phyloP scores from a whole-genome alignment of 2,888 invertebrate genomes.

The Dryobota labecula region DNA sequence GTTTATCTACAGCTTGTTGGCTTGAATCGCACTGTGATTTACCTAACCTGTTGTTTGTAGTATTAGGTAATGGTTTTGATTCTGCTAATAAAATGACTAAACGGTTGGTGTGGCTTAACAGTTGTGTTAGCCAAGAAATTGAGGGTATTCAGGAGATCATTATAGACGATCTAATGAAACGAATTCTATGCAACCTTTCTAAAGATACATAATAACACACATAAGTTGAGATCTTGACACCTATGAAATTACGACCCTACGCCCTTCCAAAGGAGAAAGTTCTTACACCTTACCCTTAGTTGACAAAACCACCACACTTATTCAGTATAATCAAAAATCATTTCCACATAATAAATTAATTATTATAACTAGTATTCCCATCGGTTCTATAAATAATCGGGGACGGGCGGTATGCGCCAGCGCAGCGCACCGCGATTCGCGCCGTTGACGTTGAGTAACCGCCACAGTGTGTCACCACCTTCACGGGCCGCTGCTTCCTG shows the following conservation, averaged over 20 bases:
- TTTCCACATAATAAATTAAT: conserved; percentile 38
- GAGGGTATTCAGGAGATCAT: background rate
- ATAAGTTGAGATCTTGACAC: background rate
- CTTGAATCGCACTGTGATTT: conserved; percentile 64
- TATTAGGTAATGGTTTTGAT: conserved; percentile 30
- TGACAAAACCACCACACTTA: background rate
- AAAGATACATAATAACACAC: background rate
- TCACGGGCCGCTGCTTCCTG: conserved; percentile 75
- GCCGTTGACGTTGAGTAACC: conserved; percentile 75
- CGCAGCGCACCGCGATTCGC: conserved; percentile 61
- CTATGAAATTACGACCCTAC: background rate
- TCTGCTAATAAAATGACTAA: conserved; percentile 17
- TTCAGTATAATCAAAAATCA: background rate
- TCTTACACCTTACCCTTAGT: background rate
- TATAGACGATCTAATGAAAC: background rate
- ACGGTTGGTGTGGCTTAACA: background rate
- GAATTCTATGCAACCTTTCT: background rate
- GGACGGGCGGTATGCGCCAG: conserved; percentile 60
- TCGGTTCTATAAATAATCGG: conserved; percentile 65
- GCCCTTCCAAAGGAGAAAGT: background rate
- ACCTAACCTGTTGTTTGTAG: conserved; percentile 57
- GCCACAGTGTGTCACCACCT: conserved; percentile 78
- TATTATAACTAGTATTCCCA: conserved; percentile 50
- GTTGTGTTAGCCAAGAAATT: background rate
- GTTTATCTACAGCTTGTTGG: conserved; percentile 69